These are phyloP conservation scores for Porites evermanni DNA, from an alignment of 92 coral and sea anemone species.

Conservation along the genomic window DNA sequence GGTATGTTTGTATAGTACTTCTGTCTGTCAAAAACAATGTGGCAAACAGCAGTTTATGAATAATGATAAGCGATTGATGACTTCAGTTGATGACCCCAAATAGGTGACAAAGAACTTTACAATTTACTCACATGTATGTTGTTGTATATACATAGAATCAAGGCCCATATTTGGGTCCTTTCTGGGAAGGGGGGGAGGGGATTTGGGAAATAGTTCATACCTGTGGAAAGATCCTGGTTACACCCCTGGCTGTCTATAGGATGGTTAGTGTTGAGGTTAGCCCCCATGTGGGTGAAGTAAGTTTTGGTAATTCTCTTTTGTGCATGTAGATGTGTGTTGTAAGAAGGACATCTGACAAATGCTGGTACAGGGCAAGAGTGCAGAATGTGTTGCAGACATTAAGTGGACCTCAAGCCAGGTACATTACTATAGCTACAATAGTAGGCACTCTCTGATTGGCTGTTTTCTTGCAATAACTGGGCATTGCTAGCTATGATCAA, in stretches of 20 bases:
- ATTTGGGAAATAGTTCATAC: background rate
- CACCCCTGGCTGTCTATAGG: background rate
- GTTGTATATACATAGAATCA: too few relatives aligned
- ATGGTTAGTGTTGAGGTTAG: background rate
- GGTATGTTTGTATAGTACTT: too few relatives aligned
- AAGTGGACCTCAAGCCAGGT: slow-evolving; percentile 98
- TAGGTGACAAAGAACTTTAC: too few relatives aligned
- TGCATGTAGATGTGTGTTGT: slow-evolving; percentile 79
- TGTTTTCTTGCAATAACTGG: too few relatives aligned
- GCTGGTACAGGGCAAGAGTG: slow-evolving; percentile 96
- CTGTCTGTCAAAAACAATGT: too few relatives aligned
- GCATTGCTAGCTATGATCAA: too few relatives aligned
- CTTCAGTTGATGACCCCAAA: too few relatives aligned
- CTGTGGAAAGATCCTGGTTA: background rate
- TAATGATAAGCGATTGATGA: too few relatives aligned
- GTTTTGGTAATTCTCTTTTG: background rate
- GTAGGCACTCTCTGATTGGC: too few relatives aligned
- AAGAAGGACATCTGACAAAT: slow-evolving; percentile 85
- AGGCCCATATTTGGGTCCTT: background rate
- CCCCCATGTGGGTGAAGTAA: background rate
- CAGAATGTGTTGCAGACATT: slow-evolving; percentile 82
- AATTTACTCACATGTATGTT: too few relatives aligned
- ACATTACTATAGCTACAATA: background rate
- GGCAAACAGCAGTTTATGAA: too few relatives aligned
- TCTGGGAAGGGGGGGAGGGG: background rate